Evolutionary conservation across 2,113 vertebrate genomes (phyloP), one percentile per base, ranked within the genome.

Genomic region (Myrmecophaga tridactyla): DNA sequence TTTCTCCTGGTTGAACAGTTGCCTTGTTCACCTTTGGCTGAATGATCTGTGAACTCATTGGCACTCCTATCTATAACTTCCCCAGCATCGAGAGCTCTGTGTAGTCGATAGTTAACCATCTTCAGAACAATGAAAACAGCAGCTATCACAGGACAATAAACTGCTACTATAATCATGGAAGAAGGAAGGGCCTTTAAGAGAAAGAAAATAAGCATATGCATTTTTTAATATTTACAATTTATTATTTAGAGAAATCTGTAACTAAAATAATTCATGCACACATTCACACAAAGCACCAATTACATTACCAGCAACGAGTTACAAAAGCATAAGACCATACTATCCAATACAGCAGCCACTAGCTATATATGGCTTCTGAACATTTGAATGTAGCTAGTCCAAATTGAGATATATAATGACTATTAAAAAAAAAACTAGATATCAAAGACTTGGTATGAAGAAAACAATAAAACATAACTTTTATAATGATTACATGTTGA

Each of bases 61-160:
- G 99, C 98, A 80, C 98, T 98, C 96, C 98, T 98, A 94, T 99
- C 99, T 97, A 99, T 98, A 97, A 99, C 98, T 98, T 99, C 99
- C 91, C 99, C 99, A 98, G 99, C 99, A 97, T 99, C 99, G 98
- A 99, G 98, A 23, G 99, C 99, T 96, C 99, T 99, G 98, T 99
- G 99, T 96, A 99, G 99, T 94, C 99, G 99, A 98, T 99, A 99
- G 97, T 99, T 99, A 97, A 99, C 99, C 96, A 98, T 99, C 98
- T 99, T 99, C 98, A 99, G 98, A 98, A 99, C 98, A 97, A 99
- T 98, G 97, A 99, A 99, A 98, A 99, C 98, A 98, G 98, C 99
- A 76, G 99, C 99, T 89, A 99, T 99, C 97, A 99, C 99, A 1
- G 99, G 99, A 95, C 99, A 99, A 98, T 99, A 99, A 98, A 99